phyloP scores from a whole-genome alignment of 2,888 invertebrate genomes.

The Apodemia duryi region DNA sequence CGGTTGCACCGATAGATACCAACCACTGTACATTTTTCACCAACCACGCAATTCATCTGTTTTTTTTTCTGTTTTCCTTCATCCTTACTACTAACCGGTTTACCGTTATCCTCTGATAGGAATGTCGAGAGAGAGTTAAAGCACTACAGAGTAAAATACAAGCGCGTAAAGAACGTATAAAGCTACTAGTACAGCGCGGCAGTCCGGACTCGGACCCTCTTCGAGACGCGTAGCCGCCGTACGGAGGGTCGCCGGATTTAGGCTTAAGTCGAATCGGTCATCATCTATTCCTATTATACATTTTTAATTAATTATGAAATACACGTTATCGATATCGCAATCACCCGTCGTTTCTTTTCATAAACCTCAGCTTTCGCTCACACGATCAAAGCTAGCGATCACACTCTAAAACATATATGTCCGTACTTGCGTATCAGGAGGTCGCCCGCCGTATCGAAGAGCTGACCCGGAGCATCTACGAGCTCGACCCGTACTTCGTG shows the following conservation, averaged over 20 bases:
- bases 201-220: conserved; percentile 89
- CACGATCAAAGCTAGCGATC: conserved; percentile 44
- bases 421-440: conserved; percentile 83
- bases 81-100: conserved; percentile 61
- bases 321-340: conserved; percentile 62
- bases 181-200: conserved; percentile 91
- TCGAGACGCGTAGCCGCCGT: conserved; percentile 78
- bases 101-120: conserved; percentile 81
- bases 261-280: conserved; percentile 54
- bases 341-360: conserved; percentile 63
- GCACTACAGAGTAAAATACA: conserved; percentile 92
- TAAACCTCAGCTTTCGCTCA: conserved; percentile 44
- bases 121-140: conserved; percentile 91
- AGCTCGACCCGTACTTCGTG: conserved; percentile 86
- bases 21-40: conserved; percentile 49
- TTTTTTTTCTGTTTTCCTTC: conserved; percentile 63
- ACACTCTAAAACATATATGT: conserved; percentile 71
- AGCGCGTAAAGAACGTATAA: conserved; percentile 92
- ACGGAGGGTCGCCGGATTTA: conserved; percentile 41
- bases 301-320: conserved; percentile 58
- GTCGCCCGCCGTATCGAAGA: conserved; percentile 85
- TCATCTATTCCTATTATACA: conserved; percentile 57
- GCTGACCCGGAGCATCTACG: conserved; percentile 85
- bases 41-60: conserved; percentile 55
- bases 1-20: conserved; percentile 31